A percentile compares a stretch with the other conserved stretches of the same genome.
Evolutionary conservation across 2,888 invertebrate species (phyloP).

Genomic region (Frankliniella intonsa): DNA sequence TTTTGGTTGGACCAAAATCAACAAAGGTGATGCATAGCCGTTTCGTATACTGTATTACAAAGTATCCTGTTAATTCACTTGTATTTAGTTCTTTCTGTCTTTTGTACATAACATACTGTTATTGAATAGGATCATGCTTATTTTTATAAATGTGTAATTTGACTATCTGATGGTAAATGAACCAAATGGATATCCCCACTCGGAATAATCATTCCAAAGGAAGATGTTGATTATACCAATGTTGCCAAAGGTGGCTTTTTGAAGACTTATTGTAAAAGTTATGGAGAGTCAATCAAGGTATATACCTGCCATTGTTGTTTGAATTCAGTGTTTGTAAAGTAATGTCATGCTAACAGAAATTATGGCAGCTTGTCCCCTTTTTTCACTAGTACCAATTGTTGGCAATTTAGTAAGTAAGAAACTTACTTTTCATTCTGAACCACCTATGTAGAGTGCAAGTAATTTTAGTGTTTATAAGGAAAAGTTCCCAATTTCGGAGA

Average conservation of each 20-base stretch:
- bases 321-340: neutral
- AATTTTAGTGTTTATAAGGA: neutral
- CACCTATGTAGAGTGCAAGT: neutral
- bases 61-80: conserved; percentile 27
- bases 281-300: neutral
- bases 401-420: too few species aligned
- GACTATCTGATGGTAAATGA: conserved; percentile 4
- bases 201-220: conserved; percentile 24
- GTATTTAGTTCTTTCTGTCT: conserved; percentile 27
- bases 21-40: neutral
- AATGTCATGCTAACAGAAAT: neutral
- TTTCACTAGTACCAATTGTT: neutral
- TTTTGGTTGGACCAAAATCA: conserved; percentile 8
- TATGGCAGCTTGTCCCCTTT: neutral
- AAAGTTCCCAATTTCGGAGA: neutral
- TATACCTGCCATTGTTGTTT: neutral
- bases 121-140: conserved; percentile 25
- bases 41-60: conserved; percentile 25
- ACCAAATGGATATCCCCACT: conserved; percentile 1
- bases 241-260: conserved; percentile 18
- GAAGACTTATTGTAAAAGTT: neutral
- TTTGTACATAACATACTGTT: conserved; percentile 21
- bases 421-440: neutral
- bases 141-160: conserved; percentile 24
- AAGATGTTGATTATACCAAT: conserved; percentile 16